These are phyloP conservation scores for Eucera pruinosa DNA, from an alignment of 2,888 invertebrate genomes.

Conservation along the genomic window DNA sequence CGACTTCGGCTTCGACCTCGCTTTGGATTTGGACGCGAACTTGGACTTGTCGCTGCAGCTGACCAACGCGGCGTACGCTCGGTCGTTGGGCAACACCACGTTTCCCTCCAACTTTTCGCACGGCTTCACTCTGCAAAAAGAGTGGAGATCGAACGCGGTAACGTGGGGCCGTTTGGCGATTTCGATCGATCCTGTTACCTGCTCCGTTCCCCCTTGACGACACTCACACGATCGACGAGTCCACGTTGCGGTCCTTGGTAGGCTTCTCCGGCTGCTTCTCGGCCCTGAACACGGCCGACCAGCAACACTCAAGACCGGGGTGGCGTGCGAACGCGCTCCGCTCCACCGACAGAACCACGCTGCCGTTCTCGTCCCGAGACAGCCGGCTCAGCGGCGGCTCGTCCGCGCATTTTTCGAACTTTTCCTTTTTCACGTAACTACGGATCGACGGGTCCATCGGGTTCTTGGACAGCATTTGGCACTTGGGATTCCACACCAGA, in stretches of 20 bases:
- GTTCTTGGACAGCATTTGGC: constrained; percentile 86
- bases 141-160: no score
- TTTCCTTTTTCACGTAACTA: constrained; percentile 85
- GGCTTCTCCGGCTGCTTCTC: constrained; percentile 68
- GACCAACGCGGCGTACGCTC: constrained; percentile 85
- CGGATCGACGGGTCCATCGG: constrained; percentile 87
- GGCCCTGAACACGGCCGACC: constrained; percentile 86
- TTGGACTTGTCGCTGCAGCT: constrained; percentile 82
- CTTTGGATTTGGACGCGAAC: no score
- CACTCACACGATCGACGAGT: constrained; percentile 79
- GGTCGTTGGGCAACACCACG: constrained; percentile 78
- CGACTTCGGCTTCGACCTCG: no score
- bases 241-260: constrained; percentile 73
- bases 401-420: constrained; percentile 86
- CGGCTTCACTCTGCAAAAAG: constrained; percentile 80
- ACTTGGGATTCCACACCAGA: constrained; percentile 87
- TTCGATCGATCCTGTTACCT: no score
- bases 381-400: constrained; percentile 73
- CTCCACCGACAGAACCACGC: constrained; percentile 70
- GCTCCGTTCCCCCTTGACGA: neutral
- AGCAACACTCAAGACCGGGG: constrained; percentile 87
- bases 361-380: constrained; percentile 70
- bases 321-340: constrained; percentile 81
- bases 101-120: constrained; percentile 85
- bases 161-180: no score